These are phyloP conservation scores for Brachionus rotundiformis DNA, from an alignment of 1,140 invertebrate genomes.

Conservation along the genomic window DNA sequence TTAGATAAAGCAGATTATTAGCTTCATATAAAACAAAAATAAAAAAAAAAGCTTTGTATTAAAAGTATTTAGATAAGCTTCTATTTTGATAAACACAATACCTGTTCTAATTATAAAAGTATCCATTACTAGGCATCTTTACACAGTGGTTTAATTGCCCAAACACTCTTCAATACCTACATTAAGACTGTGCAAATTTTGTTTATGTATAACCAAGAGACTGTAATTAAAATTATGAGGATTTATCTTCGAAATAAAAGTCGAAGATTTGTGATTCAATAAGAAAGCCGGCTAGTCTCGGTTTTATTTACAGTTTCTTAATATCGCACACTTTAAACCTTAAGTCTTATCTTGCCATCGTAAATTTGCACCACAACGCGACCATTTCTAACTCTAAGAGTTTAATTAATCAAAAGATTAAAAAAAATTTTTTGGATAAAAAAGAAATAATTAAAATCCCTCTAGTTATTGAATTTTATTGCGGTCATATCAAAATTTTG, in stretches of 20 bases:
- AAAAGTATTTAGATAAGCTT: constrained; percentile 4
- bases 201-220: constrained; percentile 13
- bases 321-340: background rate
- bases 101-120: background rate
- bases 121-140: background rate
- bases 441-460: background rate
- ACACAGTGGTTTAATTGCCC: background rate
- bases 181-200: background rate
- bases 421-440: background rate
- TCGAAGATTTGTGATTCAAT: constrained; percentile 10
- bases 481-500: background rate
- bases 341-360: background rate
- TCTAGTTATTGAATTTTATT: background rate
- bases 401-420: background rate
- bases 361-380: background rate
- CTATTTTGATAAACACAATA: constrained; percentile 11
- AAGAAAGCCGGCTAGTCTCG: background rate
- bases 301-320: constrained; percentile 11
- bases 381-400: background rate
- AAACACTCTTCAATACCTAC: background rate
- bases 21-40: background rate
- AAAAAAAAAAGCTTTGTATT: constrained; percentile 10
- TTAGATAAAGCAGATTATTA: background rate
- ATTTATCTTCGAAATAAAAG: background rate
- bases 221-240: background rate